Evolutionary conservation across 2,113 vertebrate genomes (phyloP).

Genomic region (Psephotus haematonotus): DNA sequence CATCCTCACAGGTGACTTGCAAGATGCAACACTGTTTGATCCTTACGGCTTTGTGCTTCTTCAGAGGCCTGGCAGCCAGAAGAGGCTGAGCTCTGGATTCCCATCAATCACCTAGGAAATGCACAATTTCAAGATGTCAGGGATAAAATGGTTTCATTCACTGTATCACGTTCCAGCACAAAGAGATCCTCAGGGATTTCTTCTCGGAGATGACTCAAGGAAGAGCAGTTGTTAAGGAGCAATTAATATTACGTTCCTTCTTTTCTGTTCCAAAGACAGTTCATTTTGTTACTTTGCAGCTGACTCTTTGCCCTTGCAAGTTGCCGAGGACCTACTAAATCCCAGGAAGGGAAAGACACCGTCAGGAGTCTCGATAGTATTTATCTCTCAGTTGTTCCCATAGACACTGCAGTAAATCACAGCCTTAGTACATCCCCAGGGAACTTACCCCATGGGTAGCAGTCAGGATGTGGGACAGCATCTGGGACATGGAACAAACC

Average conservation of each 20-base stretch:
- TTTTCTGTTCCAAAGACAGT: not conserved
- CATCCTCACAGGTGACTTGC: not conserved
- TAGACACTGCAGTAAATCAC: accelerated
- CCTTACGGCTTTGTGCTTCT: not conserved
- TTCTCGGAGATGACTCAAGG: not conserved
- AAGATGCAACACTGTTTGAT: not conserved
- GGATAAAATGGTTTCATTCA: not conserved
- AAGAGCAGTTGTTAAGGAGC: not conserved
- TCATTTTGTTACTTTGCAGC: not conserved
- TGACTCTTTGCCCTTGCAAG: not conserved
- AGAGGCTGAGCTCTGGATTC: not conserved
- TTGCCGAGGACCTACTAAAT: not conserved
- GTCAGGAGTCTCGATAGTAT: accelerated
- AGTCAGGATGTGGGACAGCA: accelerated
- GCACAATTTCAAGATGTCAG: not conserved
- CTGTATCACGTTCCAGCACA: not conserved
- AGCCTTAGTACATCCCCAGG: not conserved
- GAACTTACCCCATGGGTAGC: accelerated
- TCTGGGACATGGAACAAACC: accelerated
- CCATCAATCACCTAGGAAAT: not conserved
- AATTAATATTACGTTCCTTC: not conserved
- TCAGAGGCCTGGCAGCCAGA: not conserved
- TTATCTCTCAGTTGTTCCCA: accelerated
- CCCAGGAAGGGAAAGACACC: too few species aligned
- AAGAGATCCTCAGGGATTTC: not conserved